Percentiles rank a stretch among this genome's conserved stretches.
Conservation (phyloP, 1,140 invertebrate species). For the Dendrolimus punctatus region DNA sequence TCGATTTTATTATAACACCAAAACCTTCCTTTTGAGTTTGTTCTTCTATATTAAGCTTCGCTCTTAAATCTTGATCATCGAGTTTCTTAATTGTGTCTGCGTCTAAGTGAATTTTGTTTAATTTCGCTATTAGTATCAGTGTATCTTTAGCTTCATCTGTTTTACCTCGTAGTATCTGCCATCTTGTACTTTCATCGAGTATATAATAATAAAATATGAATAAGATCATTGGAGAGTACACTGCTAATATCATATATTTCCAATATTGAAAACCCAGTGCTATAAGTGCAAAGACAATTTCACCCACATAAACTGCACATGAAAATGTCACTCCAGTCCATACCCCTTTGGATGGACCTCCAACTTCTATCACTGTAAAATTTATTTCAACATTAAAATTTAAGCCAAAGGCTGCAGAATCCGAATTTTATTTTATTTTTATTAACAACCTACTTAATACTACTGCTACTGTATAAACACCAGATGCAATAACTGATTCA, state of each 20-base stretch:
- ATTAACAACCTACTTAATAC: slow-evolving; percentile 38
- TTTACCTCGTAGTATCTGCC: slow-evolving; percentile 49
- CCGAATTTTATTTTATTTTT: neutral
- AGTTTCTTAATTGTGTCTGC: slow-evolving; percentile 31
- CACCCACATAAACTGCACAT: slow-evolving; percentile 12
- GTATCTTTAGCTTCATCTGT: slow-evolving; percentile 37
- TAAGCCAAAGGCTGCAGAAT: neutral
- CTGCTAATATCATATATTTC: slow-evolving; percentile 38
- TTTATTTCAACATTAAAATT: neutral
- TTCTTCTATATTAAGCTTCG: slow-evolving; percentile 38
- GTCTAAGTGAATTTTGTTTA: slow-evolving; percentile 37
- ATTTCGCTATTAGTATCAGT: slow-evolving; percentile 32
- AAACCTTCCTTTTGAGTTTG: slow-evolving; percentile 39
- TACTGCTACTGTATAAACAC: slow-evolving; percentile 46
- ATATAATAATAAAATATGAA: slow-evolving; percentile 33
- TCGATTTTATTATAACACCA: slow-evolving; percentile 30
- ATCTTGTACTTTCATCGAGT: slow-evolving; percentile 46
- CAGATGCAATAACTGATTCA: slow-evolving; percentile 44
- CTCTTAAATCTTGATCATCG: slow-evolving; percentile 33
- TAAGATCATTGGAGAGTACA: slow-evolving; percentile 42
- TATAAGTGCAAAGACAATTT: slow-evolving; percentile 29
- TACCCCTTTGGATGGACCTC: slow-evolving; percentile 11
- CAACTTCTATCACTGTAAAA: slow-evolving; percentile 16
- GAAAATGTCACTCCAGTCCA: slow-evolving; percentile 11
- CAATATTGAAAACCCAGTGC: slow-evolving; percentile 46